Conservation (phyloP, 2,888 invertebrate genomes). For the Cyaniris semiargus region DNA sequence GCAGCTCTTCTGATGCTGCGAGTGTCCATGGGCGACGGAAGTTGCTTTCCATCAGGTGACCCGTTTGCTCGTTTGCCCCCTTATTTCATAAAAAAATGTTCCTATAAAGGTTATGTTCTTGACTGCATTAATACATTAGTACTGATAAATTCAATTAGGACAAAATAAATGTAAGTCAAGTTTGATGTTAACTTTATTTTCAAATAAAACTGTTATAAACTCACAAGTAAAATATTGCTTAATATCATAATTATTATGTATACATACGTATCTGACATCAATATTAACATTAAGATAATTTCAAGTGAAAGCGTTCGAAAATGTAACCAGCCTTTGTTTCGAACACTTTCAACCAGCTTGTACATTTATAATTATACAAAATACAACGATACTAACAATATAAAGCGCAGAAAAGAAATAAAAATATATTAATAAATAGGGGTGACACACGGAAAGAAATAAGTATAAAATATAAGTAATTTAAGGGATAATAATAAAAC, state of each 20-base stretch:
- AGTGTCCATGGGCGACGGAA: too few species aligned
- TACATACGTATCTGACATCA: conserved; percentile 28
- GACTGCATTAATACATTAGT: background rate
- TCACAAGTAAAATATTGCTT: conserved; percentile 18
- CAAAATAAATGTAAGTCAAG: background rate
- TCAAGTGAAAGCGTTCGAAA: conserved; percentile 25
- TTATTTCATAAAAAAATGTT: too few species aligned
- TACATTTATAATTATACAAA: conserved; percentile 8
- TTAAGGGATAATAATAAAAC: background rate
- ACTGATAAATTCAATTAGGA: background rate
- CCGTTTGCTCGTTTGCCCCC: too few species aligned
- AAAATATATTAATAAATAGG: background rate
- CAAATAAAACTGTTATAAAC: conserved; percentile 23
- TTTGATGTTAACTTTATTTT: conserved; percentile 18
- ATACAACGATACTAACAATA: background rate
- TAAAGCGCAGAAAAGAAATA: background rate
- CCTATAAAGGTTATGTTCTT: background rate
- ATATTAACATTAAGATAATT: conserved; percentile 18
- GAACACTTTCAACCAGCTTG: conserved; percentile 5
- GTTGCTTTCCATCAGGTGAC: too few species aligned
- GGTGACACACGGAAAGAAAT: background rate
- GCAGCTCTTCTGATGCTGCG: too few species aligned
- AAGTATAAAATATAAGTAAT: background rate
- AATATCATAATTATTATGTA: conserved; percentile 25
- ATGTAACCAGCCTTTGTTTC: conserved; percentile 26